phyloP scores from a whole-genome alignment of 2,888 invertebrate species.

The Bombyx huttoni region DNA sequence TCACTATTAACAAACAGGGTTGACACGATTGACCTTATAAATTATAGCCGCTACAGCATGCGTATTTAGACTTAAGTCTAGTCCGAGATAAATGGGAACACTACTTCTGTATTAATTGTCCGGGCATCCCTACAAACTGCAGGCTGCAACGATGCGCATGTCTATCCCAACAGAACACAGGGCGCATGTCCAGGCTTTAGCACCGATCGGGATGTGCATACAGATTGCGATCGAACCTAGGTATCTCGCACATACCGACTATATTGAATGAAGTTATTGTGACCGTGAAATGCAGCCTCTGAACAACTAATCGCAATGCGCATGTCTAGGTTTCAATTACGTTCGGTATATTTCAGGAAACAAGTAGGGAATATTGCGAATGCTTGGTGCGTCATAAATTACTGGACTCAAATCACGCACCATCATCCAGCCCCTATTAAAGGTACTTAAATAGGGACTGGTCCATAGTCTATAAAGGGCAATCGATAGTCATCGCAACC shows the following conservation, averaged over 20 bases:
- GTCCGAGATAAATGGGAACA: not conserved
- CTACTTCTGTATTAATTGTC: not conserved
- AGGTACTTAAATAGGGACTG: no score
- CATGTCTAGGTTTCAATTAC: not conserved
- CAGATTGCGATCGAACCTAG: no score
- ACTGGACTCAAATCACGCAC: no score
- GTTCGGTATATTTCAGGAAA: not conserved
- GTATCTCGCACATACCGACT: no score
- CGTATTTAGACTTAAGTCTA: not conserved
- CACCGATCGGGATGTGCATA: not conserved
- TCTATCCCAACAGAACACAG: not conserved
- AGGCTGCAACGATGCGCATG: not conserved
- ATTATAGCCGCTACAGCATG: no score
- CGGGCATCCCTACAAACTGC: not conserved
- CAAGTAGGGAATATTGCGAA: not conserved
- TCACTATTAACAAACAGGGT: no score
- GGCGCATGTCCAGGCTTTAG: not conserved
- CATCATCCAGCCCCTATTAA: no score
- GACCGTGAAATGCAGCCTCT: not conserved
- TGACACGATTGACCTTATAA: no score
- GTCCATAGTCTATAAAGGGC: no score
- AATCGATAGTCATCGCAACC: no score
- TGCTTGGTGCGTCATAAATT: no score
- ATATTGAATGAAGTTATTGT: no score
- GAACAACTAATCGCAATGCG: not conserved